A percentile compares a stretch with the other conserved stretches of the same genome.
Evolutionary conservation across 1,140 invertebrate genomes (phyloP).

Genomic region (Limonius californicus): DNA sequence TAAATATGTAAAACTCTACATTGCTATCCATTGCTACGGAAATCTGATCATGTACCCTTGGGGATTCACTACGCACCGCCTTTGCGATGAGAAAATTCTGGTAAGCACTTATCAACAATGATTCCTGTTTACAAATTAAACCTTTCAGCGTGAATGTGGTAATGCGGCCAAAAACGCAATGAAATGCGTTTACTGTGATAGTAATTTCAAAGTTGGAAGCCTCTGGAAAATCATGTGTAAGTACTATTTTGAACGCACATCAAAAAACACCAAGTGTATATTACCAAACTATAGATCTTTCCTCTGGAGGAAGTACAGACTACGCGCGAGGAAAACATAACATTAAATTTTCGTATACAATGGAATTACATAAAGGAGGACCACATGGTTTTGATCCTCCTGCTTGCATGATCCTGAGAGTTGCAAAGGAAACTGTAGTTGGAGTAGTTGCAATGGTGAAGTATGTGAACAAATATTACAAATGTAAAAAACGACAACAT

Average conservation of each 20-base stretch:
- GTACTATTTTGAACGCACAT: too few species aligned
- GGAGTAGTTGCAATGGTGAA: slow-evolving; percentile 22
- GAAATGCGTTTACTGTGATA: slow-evolving; percentile 8
- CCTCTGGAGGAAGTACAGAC: slow-evolving; percentile 24
- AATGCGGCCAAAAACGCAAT: not conserved
- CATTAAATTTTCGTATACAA: slow-evolving; percentile 26
- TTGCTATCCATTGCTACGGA: slow-evolving; percentile 67
- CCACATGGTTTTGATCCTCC: slow-evolving; percentile 19
- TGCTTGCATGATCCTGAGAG: slow-evolving; percentile 14
- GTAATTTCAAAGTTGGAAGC: slow-evolving; percentile 19
- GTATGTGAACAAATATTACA: slow-evolving; percentile 18
- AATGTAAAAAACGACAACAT: too few species aligned
- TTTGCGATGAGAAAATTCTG: slow-evolving; percentile 18
- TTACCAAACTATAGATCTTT: slow-evolving; percentile 18
- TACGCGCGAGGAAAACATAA: slow-evolving; percentile 23
- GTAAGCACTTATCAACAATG: slow-evolving; percentile 14
- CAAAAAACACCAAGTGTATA: too few species aligned
- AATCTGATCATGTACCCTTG: slow-evolving; percentile 58
- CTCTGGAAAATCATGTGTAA: slow-evolving; percentile 21
- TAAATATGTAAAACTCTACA: slow-evolving; percentile 57
- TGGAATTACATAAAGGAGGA: slow-evolving; percentile 24
- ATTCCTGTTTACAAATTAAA: not conserved
- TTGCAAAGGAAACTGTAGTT: slow-evolving; percentile 19
- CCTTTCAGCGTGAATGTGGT: not conserved
- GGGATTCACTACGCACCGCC: slow-evolving; percentile 49